phyloP scores from a whole-genome alignment of 2,113 vertebrate species.

The Piaya cayana region DNA sequence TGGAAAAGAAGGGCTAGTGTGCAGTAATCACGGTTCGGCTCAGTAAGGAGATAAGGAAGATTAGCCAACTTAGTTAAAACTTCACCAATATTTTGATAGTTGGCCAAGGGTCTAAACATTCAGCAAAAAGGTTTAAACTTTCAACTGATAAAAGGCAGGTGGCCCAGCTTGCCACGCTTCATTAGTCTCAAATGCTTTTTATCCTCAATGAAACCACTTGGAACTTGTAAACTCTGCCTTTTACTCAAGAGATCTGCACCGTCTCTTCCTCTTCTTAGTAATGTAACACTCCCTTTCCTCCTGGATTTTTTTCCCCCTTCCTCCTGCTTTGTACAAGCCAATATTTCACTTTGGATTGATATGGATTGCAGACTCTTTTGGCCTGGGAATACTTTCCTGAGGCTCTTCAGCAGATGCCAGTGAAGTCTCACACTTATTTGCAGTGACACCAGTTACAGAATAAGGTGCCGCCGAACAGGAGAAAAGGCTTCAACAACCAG shows the following conservation, averaged over 20 bases:
- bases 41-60: conserved; percentile 39
- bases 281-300: neutral
- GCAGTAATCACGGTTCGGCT: neutral
- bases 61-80: conserved; percentile 50
- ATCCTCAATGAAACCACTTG: neutral
- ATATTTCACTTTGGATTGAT: neutral
- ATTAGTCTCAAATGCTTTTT: neutral
- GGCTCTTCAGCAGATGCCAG: neutral
- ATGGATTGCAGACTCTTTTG: neutral
- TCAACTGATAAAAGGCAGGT: conserved; percentile 44
- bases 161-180: neutral
- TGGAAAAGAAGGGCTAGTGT: neutral
- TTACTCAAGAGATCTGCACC: neutral
- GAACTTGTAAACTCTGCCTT: neutral
- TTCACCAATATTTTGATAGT: neutral
- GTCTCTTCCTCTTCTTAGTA: neutral
- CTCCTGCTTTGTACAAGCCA: neutral
- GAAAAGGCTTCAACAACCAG: neutral
- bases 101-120: conserved; percentile 49
- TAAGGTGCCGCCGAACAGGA: neutral
- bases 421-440: neutral
- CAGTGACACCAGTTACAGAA: neutral
- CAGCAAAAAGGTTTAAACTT: conserved; percentile 12
- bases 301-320: neutral
- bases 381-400: neutral